Evolutionary conservation across 2,888 invertebrate species (phyloP).

Genomic region (Sphaeridia pumilis): DNA sequence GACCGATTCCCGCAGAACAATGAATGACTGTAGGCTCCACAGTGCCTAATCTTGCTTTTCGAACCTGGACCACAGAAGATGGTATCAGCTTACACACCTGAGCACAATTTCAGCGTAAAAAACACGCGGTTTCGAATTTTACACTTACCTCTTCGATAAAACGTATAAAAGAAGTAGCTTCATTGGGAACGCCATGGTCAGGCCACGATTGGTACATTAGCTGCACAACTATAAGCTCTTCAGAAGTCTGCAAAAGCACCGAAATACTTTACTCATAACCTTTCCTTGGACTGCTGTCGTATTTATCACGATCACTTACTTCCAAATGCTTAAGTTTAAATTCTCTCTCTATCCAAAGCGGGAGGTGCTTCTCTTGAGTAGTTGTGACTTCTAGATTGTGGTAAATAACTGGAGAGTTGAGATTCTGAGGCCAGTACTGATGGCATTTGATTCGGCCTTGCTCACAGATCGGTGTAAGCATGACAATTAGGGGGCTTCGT

Average conservation of each 20-base stretch:
- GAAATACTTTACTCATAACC: no score
- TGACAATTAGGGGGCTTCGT: slow-evolving; percentile 83
- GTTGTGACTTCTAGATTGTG: slow-evolving; percentile 35
- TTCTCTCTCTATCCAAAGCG: slow-evolving; percentile 50
- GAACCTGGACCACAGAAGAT: no score
- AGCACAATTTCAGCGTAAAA: no score
- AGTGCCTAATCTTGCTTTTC: slow-evolving; percentile 37
- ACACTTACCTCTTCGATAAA: slow-evolving; percentile 67
- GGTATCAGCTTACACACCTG: no score
- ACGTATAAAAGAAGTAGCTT: slow-evolving; percentile 75
- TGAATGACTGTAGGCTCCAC: slow-evolving; percentile 81
- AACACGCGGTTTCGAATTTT: no score
- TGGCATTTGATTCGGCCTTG: slow-evolving; percentile 90
- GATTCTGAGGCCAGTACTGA: slow-evolving; percentile 79
- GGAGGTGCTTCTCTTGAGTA: slow-evolving; percentile 23
- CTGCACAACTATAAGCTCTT: slow-evolving; percentile 76
- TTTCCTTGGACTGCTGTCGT: no score
- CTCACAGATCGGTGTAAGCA: slow-evolving; percentile 92
- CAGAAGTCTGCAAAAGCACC: no score
- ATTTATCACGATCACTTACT: slow-evolving; percentile 47
- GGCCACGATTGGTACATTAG: slow-evolving; percentile 87
- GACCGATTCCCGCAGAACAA: slow-evolving; percentile 96
- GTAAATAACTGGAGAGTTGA: slow-evolving; percentile 29
- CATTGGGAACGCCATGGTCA: slow-evolving; percentile 96
- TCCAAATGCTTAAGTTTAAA: slow-evolving; percentile 66